phyloP scores from a whole-genome alignment of 2,888 invertebrate species.

The Tridacna gigas region DNA sequence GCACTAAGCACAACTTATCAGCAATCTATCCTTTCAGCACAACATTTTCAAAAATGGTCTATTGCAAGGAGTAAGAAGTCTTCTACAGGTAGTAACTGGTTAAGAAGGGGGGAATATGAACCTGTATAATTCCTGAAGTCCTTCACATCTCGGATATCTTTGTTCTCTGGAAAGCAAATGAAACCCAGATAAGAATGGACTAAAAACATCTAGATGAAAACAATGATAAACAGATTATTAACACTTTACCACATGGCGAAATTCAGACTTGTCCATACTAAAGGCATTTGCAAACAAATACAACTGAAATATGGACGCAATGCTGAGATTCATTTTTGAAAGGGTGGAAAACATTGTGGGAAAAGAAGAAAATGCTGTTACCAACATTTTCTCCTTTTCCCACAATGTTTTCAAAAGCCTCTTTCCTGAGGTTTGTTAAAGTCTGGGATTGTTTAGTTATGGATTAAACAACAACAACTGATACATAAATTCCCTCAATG shows the following conservation, averaged over 20 bases:
- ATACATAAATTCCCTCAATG: too few species aligned
- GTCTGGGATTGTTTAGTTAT: too few species aligned
- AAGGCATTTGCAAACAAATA: background rate
- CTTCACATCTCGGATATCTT: slow-evolving; percentile 42
- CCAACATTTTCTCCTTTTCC: too few species aligned
- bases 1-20: too few species aligned
- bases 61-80: background rate
- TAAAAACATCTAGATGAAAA: background rate
- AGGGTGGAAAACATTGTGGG: too few species aligned
- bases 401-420: too few species aligned
- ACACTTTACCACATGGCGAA: background rate
- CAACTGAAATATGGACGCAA: background rate
- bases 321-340: too few species aligned
- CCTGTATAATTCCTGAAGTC: slow-evolving; percentile 38
- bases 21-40: background rate
- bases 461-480: too few species aligned
- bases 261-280: background rate
- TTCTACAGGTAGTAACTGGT: background rate
- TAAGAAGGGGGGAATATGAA: slow-evolving; percentile 4
- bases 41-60: background rate
- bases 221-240: background rate
- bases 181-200: too few species aligned
- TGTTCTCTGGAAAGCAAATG: slow-evolving; percentile 30
- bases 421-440: too few species aligned
- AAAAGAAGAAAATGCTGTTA: too few species aligned